phyloP scores from a whole-genome alignment of 2,113 vertebrate genomes.

The Antigone vipio region DNA sequence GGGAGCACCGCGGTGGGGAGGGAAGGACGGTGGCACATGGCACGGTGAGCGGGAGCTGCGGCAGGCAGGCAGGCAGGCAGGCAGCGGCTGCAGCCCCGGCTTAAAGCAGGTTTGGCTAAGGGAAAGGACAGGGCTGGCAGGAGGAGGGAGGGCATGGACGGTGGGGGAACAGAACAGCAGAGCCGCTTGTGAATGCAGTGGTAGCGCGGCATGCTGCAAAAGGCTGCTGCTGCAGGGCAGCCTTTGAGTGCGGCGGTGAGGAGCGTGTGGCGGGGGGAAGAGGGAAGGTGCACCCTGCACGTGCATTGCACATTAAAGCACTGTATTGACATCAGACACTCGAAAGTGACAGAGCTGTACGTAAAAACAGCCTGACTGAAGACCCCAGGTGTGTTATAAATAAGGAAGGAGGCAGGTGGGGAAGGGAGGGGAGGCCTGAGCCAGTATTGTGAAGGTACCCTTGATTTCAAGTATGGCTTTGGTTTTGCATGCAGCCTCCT shows the following conservation, averaged over 20 bases:
- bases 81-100: background rate
- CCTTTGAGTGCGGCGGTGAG: background rate
- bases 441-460: rapidly evolving
- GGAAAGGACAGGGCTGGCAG: background rate
- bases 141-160: rapidly evolving
- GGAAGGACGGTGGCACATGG: background rate
- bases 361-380: background rate
- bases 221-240: background rate
- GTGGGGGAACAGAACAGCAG: background rate
- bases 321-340: background rate
- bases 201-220: rapidly evolving
- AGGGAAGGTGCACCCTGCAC: background rate
- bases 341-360: background rate
- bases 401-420: background rate
- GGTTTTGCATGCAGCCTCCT: background rate
- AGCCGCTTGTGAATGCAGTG: rapidly evolving
- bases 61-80: background rate
- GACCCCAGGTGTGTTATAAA: background rate
- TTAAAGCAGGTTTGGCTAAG: background rate
- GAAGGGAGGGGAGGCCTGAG: background rate
- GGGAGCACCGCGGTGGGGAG: background rate
- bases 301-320: background rate
- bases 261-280: too few relatives aligned
- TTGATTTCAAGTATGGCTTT: background rate
- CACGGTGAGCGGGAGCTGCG: background rate